phyloP scores from a whole-genome alignment of 2,113 vertebrate genomes.

The Physeter macrocephalus region DNA sequence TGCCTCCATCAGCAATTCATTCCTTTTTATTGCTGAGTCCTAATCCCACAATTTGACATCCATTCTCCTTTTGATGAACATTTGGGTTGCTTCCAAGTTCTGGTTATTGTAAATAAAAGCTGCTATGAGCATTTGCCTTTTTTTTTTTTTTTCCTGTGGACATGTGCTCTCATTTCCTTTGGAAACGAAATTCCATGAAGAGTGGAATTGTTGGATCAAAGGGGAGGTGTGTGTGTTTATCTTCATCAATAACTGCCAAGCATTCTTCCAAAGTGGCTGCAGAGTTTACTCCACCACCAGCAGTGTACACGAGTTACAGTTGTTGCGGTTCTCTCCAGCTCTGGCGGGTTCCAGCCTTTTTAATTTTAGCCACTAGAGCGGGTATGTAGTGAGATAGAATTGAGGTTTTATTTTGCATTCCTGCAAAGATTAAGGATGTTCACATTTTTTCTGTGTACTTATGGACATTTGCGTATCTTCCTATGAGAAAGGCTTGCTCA shows the following conservation, averaged over 20 bases:
- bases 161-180: background rate
- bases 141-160: background rate
- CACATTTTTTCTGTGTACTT: fast-evolving
- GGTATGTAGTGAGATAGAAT: fast-evolving
- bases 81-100: background rate
- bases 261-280: fast-evolving
- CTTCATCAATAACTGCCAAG: too few species aligned
- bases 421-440: fast-evolving
- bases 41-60: fast-evolving
- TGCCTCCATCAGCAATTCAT: background rate
- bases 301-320: fast-evolving
- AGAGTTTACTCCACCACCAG: fast-evolving
- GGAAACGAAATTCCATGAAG: background rate
- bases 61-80: background rate
- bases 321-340: fast-evolving
- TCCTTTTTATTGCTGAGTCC: fast-evolving
- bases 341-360: fast-evolving
- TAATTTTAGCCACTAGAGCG: fast-evolving
- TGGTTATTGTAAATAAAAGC: background rate
- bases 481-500: background rate
- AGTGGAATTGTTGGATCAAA: background rate
- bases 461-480: fast-evolving
- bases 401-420: too few species aligned
- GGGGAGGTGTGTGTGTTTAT: background rate
- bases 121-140: background rate